A percentile compares a stretch with the other conserved stretches of the same genome.
Evolutionary conservation across 2,888 invertebrate genomes (phyloP).

Genomic region (Watsonalla cultraria): DNA sequence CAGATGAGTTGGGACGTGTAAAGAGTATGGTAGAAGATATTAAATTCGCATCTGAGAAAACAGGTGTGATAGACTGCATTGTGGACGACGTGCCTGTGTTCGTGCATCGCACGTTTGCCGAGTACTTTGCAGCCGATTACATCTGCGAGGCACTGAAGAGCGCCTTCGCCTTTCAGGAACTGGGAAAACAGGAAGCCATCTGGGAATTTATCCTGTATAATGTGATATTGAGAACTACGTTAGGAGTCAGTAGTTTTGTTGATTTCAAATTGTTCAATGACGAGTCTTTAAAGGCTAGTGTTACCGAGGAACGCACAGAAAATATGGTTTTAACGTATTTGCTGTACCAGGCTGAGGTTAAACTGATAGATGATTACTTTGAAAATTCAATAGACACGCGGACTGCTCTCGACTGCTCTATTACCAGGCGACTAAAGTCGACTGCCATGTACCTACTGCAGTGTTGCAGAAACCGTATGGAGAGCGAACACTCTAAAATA

Average conservation of each 20-base stretch:
- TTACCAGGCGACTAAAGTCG: neutral
- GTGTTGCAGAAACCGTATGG: neutral
- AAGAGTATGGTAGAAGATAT: neutral
- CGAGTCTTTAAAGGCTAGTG: neutral
- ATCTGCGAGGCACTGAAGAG: neutral
- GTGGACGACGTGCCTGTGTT: slow-evolving; percentile 9
- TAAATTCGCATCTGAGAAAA: neutral
- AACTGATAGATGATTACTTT: no score
- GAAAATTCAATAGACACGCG: no score
- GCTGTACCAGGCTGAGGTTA: neutral
- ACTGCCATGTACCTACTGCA: neutral
- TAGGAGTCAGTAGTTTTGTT: neutral
- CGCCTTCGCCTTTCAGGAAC: neutral
- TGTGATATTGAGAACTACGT: neutral
- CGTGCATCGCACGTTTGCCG: slow-evolving; percentile 13
- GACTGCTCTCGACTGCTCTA: neutral
- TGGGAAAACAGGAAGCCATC: neutral
- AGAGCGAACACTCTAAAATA: neutral
- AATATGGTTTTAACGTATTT: neutral
- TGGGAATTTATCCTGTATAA: neutral
- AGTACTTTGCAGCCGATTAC: slow-evolving; percentile 11
- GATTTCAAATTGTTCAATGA: neutral
- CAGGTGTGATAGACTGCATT: slow-evolving; percentile 7
- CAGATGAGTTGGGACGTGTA: neutral
- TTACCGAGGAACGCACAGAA: neutral